Evolutionary conservation across 2,113 vertebrate species (phyloP).

Genomic region (Hylia prasina): DNA sequence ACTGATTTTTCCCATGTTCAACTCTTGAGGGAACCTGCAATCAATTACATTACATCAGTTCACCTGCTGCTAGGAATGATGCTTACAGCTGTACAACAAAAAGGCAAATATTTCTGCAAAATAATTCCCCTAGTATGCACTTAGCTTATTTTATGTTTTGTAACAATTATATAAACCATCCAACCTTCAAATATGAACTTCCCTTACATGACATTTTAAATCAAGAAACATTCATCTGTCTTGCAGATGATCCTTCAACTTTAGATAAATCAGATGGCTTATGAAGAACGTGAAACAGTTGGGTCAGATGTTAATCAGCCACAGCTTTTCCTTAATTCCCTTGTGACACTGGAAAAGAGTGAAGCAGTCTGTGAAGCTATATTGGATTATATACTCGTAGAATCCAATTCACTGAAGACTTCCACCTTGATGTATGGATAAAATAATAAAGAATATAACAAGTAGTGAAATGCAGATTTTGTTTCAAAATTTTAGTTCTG

Average conservation of each 20-base stretch:
- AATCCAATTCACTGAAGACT: background rate
- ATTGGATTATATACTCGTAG: background rate
- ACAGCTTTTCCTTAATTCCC: background rate
- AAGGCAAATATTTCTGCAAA: background rate
- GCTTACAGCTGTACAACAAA: background rate
- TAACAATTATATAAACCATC: background rate
- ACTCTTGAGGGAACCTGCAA: conserved; percentile 93
- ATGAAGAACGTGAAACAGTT: background rate
- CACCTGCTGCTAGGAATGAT: background rate
- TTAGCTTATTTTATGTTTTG: background rate
- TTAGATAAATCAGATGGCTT: background rate
- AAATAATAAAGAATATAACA: background rate
- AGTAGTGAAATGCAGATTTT: background rate
- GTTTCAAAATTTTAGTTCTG: background rate
- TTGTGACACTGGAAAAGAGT: background rate
- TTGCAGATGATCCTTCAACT: background rate
- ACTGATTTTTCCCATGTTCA: conserved; percentile 91
- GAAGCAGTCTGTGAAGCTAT: background rate
- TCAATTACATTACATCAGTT: conserved; percentile 33
- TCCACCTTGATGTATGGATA: background rate
- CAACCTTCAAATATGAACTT: background rate
- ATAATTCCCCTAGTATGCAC: background rate
- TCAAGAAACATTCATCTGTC: background rate
- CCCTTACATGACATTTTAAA: background rate
- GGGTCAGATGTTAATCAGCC: background rate